Conservation (phyloP, 1,140 invertebrate genomes). For the Polypedilum pembai region DNA sequence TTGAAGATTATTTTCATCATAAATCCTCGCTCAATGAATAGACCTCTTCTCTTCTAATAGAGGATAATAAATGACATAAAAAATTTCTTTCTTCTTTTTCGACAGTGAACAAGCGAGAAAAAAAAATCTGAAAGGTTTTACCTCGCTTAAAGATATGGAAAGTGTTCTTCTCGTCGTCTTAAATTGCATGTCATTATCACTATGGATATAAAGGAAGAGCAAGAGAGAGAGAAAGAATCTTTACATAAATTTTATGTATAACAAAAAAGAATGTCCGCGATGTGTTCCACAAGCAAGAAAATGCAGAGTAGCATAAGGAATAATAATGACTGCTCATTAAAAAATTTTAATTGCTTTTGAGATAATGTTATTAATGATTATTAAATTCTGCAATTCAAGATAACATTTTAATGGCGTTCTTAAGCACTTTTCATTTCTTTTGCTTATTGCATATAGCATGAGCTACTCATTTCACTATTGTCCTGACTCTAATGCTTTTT, state of each 20-base stretch:
- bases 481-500: neutral
- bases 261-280: neutral
- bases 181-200: conserved; percentile 17
- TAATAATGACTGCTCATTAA: conserved; percentile 4
- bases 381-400: conserved; percentile 20
- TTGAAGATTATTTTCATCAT: conserved; percentile 6
- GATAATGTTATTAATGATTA: conserved; percentile 25
- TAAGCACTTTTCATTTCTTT: conserved; percentile 19
- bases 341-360: conserved; percentile 26
- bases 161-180: neutral
- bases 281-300: neutral
- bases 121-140: conserved; percentile 7
- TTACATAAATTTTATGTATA: conserved; percentile 2
- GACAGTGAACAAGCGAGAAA: neutral
- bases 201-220: neutral
- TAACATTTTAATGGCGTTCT: conserved; percentile 22
- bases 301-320: neutral
- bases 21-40: conserved; percentile 1
- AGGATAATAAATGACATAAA: conserved; percentile 19
- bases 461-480: neutral
- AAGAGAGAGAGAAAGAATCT: neutral
- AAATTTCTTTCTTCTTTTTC: neutral
- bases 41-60: conserved; percentile 13
- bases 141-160: neutral
- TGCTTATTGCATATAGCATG: neutral